Base-by-base conservation (phyloP, 2,113 vertebrate species). In the Uropsilus gracilis region DNA sequence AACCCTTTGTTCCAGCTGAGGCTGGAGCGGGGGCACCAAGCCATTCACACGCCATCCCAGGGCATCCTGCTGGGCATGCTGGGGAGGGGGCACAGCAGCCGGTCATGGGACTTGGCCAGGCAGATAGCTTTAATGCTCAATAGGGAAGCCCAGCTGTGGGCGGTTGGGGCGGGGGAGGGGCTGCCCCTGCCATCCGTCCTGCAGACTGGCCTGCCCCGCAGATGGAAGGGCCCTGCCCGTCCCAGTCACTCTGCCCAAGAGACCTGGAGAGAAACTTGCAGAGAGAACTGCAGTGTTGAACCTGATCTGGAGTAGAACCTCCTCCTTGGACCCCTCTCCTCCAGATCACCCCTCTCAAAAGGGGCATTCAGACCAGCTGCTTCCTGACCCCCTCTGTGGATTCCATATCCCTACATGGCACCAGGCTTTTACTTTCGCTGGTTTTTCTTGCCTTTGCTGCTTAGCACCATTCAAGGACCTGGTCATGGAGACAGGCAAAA, bases 11-110 rank as follows among this genome's bases (percentile, higher is more conserved):
- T 98, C 98, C 97, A 97, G 98, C 98, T 98, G 98, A 98, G 93
- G 98, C 98, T 98, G 97, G 96, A 98, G 97, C 97, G 66, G 94
- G 97, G 98, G 98, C 98, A 97, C 97, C 77, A 97, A 98, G 98
- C 97, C 72, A 96, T 99, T 99, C 98, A 98, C 98, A 98, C 98
- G 98, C 98, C 98, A 98, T 98, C 98, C 95, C 96, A 96, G 98
- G 98, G 98, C 98, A 98, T 98, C 98, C 98, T 98, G 98, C 98
- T 98, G 98, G 98, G 98, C 97, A 98, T 68, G 84, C 97, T 96
- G 98, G 98, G 98, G 97, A 98, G 97, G 98, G 98, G 98, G 97
- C 96, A 98, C 97, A 97, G 97, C 97, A 97, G 97, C 98, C 97
- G 96, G 98, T 98, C 98, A 98, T 98, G 98, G 98, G 98, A 98